Evolutionary conservation across 1,140 invertebrate species (phyloP).

Genomic region (Drosophila aff.): DNA sequence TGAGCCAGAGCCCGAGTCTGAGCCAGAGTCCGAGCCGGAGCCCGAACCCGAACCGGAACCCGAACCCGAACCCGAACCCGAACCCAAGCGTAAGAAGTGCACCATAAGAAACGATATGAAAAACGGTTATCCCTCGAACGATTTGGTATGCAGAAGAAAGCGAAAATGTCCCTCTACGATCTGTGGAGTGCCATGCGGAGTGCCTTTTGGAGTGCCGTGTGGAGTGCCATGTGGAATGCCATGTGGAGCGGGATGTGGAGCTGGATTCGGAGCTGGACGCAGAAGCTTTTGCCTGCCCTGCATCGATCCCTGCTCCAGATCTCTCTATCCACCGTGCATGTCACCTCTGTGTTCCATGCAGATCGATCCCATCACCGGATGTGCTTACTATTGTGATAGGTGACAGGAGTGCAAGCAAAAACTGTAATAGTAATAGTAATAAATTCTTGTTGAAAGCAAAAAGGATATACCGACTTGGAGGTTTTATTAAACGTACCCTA

Average conservation of each 20-base stretch:
- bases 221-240: background rate
- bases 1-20: too few species aligned
- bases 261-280: background rate
- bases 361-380: slow-evolving; percentile 1
- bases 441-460: background rate
- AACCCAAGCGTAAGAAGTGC: background rate
- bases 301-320: background rate
- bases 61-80: background rate
- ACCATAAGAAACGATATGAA: background rate
- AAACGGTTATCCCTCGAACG: slow-evolving; percentile 15
- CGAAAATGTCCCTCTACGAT: background rate
- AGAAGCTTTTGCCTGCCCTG: background rate
- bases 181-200: background rate
- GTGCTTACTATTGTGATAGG: background rate
- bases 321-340: too few species aligned
- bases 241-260: background rate
- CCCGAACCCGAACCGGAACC: background rate
- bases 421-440: background rate
- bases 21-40: background rate
- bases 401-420: background rate
- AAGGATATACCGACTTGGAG: background rate
- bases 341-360: background rate
- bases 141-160: background rate
- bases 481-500: background rate
- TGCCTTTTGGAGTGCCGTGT: background rate